Conservation (phyloP, 2,113 vertebrate species). For the Oryzias javanicus region DNA sequence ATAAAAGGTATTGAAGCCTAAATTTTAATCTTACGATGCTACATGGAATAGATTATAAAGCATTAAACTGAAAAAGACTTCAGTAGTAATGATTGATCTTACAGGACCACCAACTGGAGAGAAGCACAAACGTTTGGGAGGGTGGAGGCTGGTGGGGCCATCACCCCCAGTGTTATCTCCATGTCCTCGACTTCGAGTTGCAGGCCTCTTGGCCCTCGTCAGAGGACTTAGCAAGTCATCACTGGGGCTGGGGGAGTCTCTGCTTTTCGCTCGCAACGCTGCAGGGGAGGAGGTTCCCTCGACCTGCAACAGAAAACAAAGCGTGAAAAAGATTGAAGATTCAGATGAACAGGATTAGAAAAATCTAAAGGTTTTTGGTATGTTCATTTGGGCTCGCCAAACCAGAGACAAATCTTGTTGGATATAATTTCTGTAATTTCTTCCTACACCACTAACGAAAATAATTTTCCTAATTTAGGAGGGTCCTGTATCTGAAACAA, state of each 20-base stretch:
- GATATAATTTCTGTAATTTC: too few relatives aligned
- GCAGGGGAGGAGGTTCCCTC: constrained; percentile 76
- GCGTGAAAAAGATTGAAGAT: not conserved
- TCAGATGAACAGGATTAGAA: not conserved
- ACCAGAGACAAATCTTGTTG: too few relatives aligned
- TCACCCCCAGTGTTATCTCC: constrained; percentile 71
- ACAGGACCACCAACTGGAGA: constrained; percentile 84
- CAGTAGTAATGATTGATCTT: constrained; percentile 54
- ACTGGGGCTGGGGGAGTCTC: constrained; percentile 80
- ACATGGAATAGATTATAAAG: not conserved
- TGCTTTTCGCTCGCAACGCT: constrained; percentile 73
- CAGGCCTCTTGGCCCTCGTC: constrained; percentile 79
- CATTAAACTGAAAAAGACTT: not conserved
- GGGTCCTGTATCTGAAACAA: too few relatives aligned
- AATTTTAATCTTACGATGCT: too few relatives aligned
- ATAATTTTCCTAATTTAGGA: too few relatives aligned
- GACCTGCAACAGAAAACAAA: constrained; percentile 46
- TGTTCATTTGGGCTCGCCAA: too few relatives aligned
- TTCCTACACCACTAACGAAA: too few relatives aligned
- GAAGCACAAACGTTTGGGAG: constrained; percentile 84
- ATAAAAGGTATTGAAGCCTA: too few relatives aligned
- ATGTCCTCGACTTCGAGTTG: constrained; percentile 86
- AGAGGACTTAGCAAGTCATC: constrained; percentile 80
- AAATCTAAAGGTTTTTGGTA: not conserved
- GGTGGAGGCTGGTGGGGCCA: constrained; percentile 78